Evolutionary conservation across 2,797 vertebrate genomes (phyloP), one percentile per base, ranked within the genome.

Genomic region (Cephalopachus bancanus): DNA sequence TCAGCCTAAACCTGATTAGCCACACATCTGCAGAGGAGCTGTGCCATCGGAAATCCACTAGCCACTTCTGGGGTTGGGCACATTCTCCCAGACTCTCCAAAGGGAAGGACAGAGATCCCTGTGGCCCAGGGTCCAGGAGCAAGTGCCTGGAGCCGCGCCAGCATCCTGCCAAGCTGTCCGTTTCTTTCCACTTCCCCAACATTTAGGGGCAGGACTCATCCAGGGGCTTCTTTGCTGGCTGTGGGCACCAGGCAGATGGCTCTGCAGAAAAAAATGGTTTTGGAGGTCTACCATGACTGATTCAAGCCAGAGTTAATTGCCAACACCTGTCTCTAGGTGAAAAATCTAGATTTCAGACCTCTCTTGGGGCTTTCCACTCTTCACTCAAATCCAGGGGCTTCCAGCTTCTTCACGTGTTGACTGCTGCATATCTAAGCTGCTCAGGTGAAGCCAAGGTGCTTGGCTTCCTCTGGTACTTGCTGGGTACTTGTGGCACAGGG

Each of bases 271-370:
- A 0, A 20, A 91, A 37, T 2, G 30, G 10, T 30, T 69, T 55
- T 20, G 11, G n/a, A 51, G 74, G 44, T 10, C 33, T 14, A 9
- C 17, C 0, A 0, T n/a, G 51, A 60, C n/a, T 80, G 83, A n/a
- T 59, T 91, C 12, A n/a, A 92, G 62, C 49, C 79, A 67, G 53
- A 89, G 69, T 12, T 19, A 28, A 64, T 55, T 87, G 64, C 55
- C 17, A 5, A 75, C 10, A 22, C 51, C 72, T 24, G 71, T 33
- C 44, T 67, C 0, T 1, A 67, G 1, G 0, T 55, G 51, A 19
- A 20, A 44, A 44, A 30, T 44, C 10, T 37, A 67, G 30, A 51
- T 20, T 10, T 11, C 22, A 33, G 26, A 67, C 33, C 44, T 30
- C 6, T 59, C 28, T 19, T 17, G 0, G 37, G 62, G 16, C 44